These are phyloP conservation scores for Corythucha ciliata DNA, from an alignment of 2,888 invertebrate species.

Conservation along the genomic window DNA sequence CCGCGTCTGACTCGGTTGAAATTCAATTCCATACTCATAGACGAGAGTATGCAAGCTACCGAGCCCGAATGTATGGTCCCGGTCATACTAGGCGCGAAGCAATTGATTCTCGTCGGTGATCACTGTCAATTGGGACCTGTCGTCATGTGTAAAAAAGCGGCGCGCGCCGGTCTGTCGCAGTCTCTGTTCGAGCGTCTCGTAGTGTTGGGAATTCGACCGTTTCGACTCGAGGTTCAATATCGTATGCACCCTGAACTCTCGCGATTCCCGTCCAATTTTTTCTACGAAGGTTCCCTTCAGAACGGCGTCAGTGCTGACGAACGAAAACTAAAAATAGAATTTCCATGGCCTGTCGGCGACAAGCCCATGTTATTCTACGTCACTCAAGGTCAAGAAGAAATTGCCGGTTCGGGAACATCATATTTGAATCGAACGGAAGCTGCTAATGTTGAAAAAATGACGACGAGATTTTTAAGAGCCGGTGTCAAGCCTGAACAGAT, in stretches of 20 bases:
- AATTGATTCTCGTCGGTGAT: constrained; percentile 95
- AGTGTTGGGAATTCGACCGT: constrained; percentile 92
- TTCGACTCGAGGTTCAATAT: constrained; percentile 94
- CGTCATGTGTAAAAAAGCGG: constrained; percentile 99
- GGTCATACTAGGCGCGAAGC: constrained; percentile 92
- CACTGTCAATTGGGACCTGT: constrained; percentile 98
- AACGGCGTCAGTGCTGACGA: constrained; percentile 96
- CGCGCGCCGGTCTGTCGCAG: constrained; percentile 91
- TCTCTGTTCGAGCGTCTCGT: constrained; percentile 95
- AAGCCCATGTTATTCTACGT: constrained; percentile 99
- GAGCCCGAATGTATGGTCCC: constrained; percentile 99
- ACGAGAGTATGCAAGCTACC: constrained; percentile 95
- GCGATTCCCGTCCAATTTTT: constrained; percentile 97
- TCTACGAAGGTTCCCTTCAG: constrained; percentile 97
- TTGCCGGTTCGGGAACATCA: constrained; percentile 96
- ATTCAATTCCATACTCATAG: constrained; percentile 92
- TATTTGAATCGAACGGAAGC: constrained; percentile 98
- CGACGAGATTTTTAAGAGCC: constrained; percentile 85
- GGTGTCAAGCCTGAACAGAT: constrained; percentile 97
- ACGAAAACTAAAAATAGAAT: constrained; percentile 86
- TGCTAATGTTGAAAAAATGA: constrained; percentile 95
- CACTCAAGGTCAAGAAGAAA: constrained; percentile 96
- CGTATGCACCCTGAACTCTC: constrained; percentile 98
- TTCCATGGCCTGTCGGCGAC: constrained; percentile 94
- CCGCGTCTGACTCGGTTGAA: constrained; percentile 84